Evolutionary conservation across 1,140 invertebrate species (phyloP).

Genomic region (Zaprionus africanus): DNA sequence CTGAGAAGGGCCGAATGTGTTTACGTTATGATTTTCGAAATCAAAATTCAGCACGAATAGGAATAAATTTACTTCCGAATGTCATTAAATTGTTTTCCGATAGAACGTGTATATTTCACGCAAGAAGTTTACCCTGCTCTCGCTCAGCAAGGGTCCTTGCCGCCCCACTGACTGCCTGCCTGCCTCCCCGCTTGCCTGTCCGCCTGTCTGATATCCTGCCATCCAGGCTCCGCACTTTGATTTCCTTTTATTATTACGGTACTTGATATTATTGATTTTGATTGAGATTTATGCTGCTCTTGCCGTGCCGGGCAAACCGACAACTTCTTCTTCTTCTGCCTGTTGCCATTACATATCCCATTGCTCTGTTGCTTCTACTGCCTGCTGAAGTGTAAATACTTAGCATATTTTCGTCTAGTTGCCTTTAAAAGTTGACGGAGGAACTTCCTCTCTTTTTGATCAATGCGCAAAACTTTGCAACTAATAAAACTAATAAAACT

Average conservation of each 20-base stretch:
- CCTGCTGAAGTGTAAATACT: conserved; percentile 47
- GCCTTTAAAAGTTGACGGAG: conserved; percentile 25
- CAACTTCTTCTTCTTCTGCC: conserved; percentile 1
- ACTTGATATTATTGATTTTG: conserved; percentile 83
- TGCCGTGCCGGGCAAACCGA: not conserved
- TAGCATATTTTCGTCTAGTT: conserved; percentile 61
- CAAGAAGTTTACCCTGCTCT: conserved; percentile 57
- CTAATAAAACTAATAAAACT: conserved; percentile 73
- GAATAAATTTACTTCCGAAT: conserved; percentile 84
- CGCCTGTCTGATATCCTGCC: conserved; percentile 19
- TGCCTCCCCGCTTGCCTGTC: conserved; percentile 14
- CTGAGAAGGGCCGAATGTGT: conserved; percentile 69
- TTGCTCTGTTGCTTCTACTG: conserved; percentile 4
- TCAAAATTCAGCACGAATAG: conserved; percentile 84
- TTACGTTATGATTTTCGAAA: conserved; percentile 84
- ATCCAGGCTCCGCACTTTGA: conserved; percentile 27
- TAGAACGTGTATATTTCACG: conserved; percentile 83
- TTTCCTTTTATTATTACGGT: conserved; percentile 76
- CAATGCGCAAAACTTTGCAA: conserved; percentile 67
- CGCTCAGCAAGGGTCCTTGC: conserved; percentile 25
- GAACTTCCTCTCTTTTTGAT: conserved; percentile 52
- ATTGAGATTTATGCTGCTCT: conserved; percentile 74
- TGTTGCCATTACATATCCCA: conserved; percentile 34
- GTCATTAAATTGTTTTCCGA: conserved; percentile 84
- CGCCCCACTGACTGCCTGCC: conserved; percentile 4